Base-by-base conservation (phyloP, 2,888 invertebrate genomes). In the Drosophila seclusa region DNA sequence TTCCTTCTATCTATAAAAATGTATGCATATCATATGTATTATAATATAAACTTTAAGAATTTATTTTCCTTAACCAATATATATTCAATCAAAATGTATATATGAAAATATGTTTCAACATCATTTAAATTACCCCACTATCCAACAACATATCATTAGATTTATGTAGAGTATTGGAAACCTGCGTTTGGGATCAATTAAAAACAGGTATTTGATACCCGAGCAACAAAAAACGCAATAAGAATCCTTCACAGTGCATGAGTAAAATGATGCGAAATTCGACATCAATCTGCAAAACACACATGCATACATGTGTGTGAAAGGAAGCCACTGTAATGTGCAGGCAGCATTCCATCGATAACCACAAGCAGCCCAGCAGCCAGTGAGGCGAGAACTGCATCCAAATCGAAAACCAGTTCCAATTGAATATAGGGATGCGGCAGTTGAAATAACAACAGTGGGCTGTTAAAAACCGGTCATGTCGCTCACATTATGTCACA, bases 341-440 rank as follows among this genome's bases (percentile, higher is more conserved):
- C 58, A 64, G 64, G 60, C 67, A 42, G 61, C 78, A 78, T 78
- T 78, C 78, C 78, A 78, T 63, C 59, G 73, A 38, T 60, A 60
- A 78, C 78, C 78, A 18, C 78, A 78, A 61, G 73, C 67, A 45
- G 80, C 62, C 40, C 40, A 64, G 64, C 57, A 55, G 55, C 48
- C 70, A 63, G 45, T 67, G 80, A 57, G 63, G 53, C 64, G 54
- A 55, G 58, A 49, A 49, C 55, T 76, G 73, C 65, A 63, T 50
- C 53, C 72, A 58, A 68, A 58, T 59, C 54, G 55, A 42, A 82
- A 84, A 89, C 76, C 74, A 74, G 83, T 89, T 84, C 50, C 65
- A 48, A 63, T 62, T 67, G 53, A 67, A 67, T 8, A 16, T 58
- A 61, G 78, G 62, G 53, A 73, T 68, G 74, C 53, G 64, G 54